A percentile compares a stretch with the other conserved stretches of the same genome.
Evolutionary conservation across 2,797 vertebrate genomes (phyloP).

Genomic region (Eremophila alpestris): DNA sequence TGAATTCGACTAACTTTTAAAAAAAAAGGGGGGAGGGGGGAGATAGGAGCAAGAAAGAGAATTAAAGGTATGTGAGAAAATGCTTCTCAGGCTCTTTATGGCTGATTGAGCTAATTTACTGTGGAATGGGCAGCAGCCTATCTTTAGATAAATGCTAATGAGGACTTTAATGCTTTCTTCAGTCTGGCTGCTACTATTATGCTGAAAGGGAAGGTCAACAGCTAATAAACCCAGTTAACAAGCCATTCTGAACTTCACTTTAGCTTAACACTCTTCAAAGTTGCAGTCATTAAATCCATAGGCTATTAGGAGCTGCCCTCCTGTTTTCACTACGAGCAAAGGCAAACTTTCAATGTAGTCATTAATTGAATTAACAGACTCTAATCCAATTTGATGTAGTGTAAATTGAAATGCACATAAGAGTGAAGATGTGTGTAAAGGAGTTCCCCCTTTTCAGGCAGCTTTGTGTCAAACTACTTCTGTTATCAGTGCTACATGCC

Average conservation of each 20-base stretch:
- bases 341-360: slow-evolving; percentile 69
- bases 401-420: slow-evolving; percentile 59
- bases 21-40: accelerated
- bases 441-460: not conserved
- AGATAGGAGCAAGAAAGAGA: not conserved
- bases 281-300: slow-evolving; percentile 76
- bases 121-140: slow-evolving; percentile 78
- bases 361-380: slow-evolving; percentile 77
- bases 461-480: not conserved
- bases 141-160: slow-evolving; percentile 83
- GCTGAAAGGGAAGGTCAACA: slow-evolving; percentile 81
- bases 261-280: slow-evolving; percentile 75
- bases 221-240: slow-evolving; percentile 82
- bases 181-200: slow-evolving; percentile 68
- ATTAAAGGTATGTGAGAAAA: slow-evolving; percentile 65
- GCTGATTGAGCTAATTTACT: slow-evolving; percentile 81
- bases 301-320: slow-evolving; percentile 69
- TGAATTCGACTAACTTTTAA: slow-evolving; percentile 31
- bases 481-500: not conserved
- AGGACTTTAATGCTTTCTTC: slow-evolving; percentile 72
- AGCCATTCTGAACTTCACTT: slow-evolving; percentile 77
- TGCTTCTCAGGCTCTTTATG: slow-evolving; percentile 79
- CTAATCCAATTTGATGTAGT: slow-evolving; percentile 70
- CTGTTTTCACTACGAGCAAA: slow-evolving; percentile 61
- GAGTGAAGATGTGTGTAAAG: slow-evolving; percentile 1